phyloP scores from a whole-genome alignment of 2,113 vertebrate genomes.

The Noctilio leporinus region DNA sequence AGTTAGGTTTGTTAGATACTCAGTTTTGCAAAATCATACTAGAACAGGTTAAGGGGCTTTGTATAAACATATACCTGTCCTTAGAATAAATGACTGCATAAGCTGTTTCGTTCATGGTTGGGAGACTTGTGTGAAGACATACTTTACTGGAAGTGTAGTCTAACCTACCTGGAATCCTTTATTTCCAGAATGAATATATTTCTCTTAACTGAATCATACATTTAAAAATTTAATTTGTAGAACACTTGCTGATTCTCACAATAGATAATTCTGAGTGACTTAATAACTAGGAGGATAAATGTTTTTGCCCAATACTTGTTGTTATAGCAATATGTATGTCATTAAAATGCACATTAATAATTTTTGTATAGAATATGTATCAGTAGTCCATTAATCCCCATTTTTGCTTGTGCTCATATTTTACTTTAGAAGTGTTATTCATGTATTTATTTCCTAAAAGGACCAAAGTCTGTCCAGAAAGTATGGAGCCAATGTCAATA shows the following conservation, averaged over 20 bases:
- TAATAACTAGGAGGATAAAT: neutral
- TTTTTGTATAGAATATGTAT: neutral
- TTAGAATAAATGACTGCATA: neutral
- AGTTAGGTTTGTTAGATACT: neutral
- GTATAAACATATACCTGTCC: neutral
- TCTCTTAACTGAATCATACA: neutral
- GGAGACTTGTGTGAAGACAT: neutral
- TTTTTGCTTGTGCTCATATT: neutral
- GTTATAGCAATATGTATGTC: neutral
- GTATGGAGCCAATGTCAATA: no score
- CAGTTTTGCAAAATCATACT: neutral
- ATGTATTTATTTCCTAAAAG: neutral
- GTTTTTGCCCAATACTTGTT: neutral
- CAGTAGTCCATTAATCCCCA: neutral
- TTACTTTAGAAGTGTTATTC: conserved; percentile 1
- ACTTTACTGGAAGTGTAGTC: neutral
- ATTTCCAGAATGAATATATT: neutral
- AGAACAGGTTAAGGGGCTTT: neutral
- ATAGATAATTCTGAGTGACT: neutral
- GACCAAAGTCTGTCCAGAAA: no score
- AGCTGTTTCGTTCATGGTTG: neutral
- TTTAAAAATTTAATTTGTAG: conserved; percentile 21
- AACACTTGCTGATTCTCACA: neutral
- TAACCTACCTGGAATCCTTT: neutral
- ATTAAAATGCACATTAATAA: neutral